Conservation (phyloP, 2,888 invertebrate species). For the Drosophila siamana region DNA sequence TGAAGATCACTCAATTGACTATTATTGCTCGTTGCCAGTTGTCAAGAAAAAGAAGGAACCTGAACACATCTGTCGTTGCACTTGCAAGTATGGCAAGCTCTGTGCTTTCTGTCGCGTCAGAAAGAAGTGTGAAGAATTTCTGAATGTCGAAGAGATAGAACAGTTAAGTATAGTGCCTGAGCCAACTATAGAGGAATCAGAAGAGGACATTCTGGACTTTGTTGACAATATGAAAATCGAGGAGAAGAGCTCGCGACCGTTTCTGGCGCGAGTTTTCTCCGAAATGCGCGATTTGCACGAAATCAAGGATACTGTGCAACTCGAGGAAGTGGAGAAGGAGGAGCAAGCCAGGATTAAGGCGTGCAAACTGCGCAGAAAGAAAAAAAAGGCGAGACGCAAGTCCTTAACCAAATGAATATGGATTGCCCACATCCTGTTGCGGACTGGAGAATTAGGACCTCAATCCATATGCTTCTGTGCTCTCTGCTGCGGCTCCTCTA, state of each 20-base stretch:
- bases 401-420: no score
- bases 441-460: no score
- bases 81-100: slow-evolving; percentile 61
- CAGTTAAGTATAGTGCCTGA: background rate
- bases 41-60: background rate
- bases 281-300: slow-evolving; percentile 79
- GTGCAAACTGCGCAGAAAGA: no score
- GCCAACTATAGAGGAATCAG: slow-evolving; percentile 8
- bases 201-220: slow-evolving; percentile 1
- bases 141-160: slow-evolving; percentile 12
- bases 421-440: no score
- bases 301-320: slow-evolving; percentile 54
- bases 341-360: no score
- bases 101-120: slow-evolving; percentile 81
- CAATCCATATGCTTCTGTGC: no score
- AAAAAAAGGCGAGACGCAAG: no score
- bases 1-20: slow-evolving; percentile 36
- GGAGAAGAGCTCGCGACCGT: slow-evolving; percentile 66
- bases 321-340: background rate
- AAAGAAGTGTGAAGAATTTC: slow-evolving; percentile 68
- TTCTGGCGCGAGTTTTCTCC: slow-evolving; percentile 77
- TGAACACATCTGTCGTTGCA: slow-evolving; percentile 54
- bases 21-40: slow-evolving; percentile 35
- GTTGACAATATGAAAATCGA: background rate
- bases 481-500: no score